phyloP scores from a whole-genome alignment of 2,113 vertebrate species.

The Clarias batrachus region DNA sequence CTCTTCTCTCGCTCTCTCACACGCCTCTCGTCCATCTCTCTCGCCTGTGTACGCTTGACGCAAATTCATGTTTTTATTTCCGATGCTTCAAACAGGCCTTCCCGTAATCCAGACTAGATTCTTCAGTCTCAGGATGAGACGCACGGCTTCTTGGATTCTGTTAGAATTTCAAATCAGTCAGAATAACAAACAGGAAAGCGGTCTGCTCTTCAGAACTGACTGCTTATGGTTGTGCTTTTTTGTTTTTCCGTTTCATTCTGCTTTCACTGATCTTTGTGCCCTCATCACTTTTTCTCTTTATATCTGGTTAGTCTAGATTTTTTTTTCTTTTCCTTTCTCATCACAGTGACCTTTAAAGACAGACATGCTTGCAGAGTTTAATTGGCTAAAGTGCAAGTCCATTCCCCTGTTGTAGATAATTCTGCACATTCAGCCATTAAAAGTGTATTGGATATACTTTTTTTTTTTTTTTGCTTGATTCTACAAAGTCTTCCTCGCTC shows the following conservation, averaged over 20 bases:
- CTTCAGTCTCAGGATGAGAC: background rate
- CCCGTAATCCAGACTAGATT: background rate
- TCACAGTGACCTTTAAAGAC: conserved; percentile 43
- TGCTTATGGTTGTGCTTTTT: background rate
- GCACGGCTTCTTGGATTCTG: background rate
- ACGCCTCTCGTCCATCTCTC: background rate
- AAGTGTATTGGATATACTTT: background rate
- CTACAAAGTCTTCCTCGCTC: background rate
- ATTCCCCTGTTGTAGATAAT: conserved; percentile 14
- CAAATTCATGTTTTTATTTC: conserved; percentile 5
- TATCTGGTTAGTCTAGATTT: background rate
- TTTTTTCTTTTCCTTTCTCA: conserved; percentile 31
- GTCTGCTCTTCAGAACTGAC: background rate
- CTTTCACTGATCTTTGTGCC: background rate
- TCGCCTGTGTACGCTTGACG: background rate
- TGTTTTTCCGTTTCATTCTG: background rate
- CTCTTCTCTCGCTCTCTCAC: too few relatives aligned
- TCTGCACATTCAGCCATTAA: conserved; percentile 10
- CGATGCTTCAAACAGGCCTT: background rate
- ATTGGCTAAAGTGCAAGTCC: conserved; percentile 39
- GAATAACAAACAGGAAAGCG: background rate
- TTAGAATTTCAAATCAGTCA: background rate
- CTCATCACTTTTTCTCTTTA: background rate
- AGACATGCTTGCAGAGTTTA: conserved; percentile 30
- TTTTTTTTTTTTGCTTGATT: background rate